Evolutionary conservation across 1,140 invertebrate species (phyloP), one percentile per base, ranked within the genome.

Genomic region (Drosophila sp.): DNA sequence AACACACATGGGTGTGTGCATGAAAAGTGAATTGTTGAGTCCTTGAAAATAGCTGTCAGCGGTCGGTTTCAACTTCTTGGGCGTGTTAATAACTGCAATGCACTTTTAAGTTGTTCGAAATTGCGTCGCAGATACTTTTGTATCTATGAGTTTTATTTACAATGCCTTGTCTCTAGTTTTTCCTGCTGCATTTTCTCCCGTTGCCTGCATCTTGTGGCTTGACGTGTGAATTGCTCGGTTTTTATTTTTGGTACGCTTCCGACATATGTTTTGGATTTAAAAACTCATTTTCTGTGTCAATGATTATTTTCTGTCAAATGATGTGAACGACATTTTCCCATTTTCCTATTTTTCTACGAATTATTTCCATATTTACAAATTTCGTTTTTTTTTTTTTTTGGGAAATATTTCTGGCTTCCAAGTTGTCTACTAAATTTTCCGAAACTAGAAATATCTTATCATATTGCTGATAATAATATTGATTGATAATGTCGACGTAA

Each of bases 1-100:
- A 51, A 53, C 64, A 59, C 38, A 51, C 51, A 5, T 63, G 18
- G 27, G 13, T 65, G 21, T 57, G 62, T 57, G 27, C 56, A 40
- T 71, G 27, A 53, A 75, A 71, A 83, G 75, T 76, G 66, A 72
- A 67, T 56, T 45, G 45, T 29, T 25, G 41, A 78, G 80, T 84
- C 80, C 80, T 83, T 83, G 81, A 80, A 50, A 73, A 59, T 73
- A 74, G 72, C 72, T 84, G 69, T 84, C 80, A 75, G 63, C 77
- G 70, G 43, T 62, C 57, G 56, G 61, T 59, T 51, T 14, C 29
- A 50, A 62, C 56, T 63, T 43, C 34, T 48, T 36, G 13, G 57
- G 50, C 46, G 67, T 77, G 72, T 77, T 80, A 80, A 83, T 84
- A 83, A 83, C 80, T 77, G 57, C 71, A 77, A 41, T 72, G 76